Evolutionary conservation across 2,888 invertebrate species (phyloP).

Genomic region (Ptilodon capucinus): DNA sequence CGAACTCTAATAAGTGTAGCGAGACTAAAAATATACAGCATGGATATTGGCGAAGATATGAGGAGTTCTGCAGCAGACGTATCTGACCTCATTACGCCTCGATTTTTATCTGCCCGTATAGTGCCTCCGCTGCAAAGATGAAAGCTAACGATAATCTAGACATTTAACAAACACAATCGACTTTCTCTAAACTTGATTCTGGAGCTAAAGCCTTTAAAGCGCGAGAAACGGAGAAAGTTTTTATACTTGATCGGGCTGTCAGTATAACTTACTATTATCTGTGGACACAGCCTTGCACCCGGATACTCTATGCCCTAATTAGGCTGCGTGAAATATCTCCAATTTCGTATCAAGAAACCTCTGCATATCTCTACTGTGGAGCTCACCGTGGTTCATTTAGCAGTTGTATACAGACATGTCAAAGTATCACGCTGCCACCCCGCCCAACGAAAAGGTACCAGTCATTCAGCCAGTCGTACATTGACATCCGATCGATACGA

Average conservation of each 20-base stretch:
- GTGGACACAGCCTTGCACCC: too few relatives aligned
- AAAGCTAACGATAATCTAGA: slow-evolving; percentile 1
- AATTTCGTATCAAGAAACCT: too few relatives aligned
- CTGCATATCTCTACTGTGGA: neutral
- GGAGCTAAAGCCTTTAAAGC: neutral
- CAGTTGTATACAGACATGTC: neutral
- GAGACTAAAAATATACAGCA: slow-evolving; percentile 7
- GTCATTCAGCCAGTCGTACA: neutral
- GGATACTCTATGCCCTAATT: too few relatives aligned
- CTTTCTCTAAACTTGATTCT: slow-evolving; percentile 1
- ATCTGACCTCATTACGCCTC: slow-evolving; percentile 2
- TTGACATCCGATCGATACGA: neutral
- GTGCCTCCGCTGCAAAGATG: neutral
- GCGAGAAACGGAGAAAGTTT: neutral
- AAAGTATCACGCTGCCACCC: neutral
- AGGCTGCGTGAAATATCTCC: too few relatives aligned
- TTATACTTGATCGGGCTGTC: neutral
- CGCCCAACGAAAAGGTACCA: neutral
- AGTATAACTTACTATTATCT: neutral
- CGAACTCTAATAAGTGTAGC: slow-evolving; percentile 11
- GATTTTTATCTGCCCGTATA: neutral
- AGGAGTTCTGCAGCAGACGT: slow-evolving; percentile 13
- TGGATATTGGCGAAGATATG: slow-evolving; percentile 13
- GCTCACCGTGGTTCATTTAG: neutral
- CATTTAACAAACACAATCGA: neutral